Evolutionary conservation across 1,140 invertebrate species (phyloP), one percentile per base, ranked within the genome.

Genomic region (Gonioctena quinquepunctata): DNA sequence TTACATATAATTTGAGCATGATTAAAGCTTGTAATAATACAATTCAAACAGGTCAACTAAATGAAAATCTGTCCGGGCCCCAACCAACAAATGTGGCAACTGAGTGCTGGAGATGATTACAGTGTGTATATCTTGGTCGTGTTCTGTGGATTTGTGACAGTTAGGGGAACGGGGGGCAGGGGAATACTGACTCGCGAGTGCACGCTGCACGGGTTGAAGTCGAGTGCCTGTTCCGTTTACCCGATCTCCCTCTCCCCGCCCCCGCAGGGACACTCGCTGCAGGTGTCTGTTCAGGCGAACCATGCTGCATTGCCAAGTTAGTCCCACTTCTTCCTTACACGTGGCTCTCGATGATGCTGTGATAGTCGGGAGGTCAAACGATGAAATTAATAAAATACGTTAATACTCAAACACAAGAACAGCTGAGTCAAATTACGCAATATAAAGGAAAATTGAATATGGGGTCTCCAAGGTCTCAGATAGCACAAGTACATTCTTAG

Each of bases 281-380:
- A 82, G 80, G 80, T 82, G 80, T 82, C 79, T 78, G 77, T 76
- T 79, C 78, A 76, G 76, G 73, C 71, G 42, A 75, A 71, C 71
- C 62, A 74, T 75, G 73, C 73, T 76, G 67, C 57, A 61, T 78
- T 76, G 77, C 75, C 77, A 76, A 66, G 33, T 42, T 42, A n/a
- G 1, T 42, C n/a, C n/a, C n/a, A n/a, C n/a, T n/a, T n/a, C n/a
- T n/a, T n/a, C n/a, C n/a, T n/a, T n/a, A n/a, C n/a, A n/a, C n/a
- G n/a, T n/a, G n/a, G n/a, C n/a, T n/a, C n/a, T n/a, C n/a, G n/a
- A n/a, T n/a, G n/a, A n/a, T n/a, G n/a, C n/a, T n/a, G n/a, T n/a
- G n/a, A n/a, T n/a, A n/a, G n/a, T n/a, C n/a, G n/a, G n/a, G n/a
- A n/a, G n/a, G n/a, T n/a, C n/a, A n/a, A n/a, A n/a, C n/a, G n/a